phyloP scores from a whole-genome alignment of 2,113 vertebrate genomes.

The Aramus guarauna region DNA sequence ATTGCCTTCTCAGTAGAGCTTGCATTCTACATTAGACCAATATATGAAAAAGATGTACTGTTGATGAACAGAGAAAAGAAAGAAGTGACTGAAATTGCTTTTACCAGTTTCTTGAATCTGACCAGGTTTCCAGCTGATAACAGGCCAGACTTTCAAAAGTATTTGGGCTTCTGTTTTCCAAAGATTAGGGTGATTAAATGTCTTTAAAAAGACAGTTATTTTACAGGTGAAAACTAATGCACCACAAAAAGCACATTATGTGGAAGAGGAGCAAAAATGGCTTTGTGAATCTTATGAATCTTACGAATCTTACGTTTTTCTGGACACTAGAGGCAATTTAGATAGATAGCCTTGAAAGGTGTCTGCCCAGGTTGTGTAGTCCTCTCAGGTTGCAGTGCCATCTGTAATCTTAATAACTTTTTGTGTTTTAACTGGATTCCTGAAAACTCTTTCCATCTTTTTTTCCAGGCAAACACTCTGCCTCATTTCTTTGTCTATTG shows the following conservation, averaged over 20 bases:
- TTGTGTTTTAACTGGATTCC: background rate
- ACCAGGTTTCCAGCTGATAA: background rate
- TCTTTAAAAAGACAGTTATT: background rate
- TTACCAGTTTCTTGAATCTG: background rate
- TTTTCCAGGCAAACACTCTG: background rate
- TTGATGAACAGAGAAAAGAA: background rate
- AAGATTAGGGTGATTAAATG: background rate
- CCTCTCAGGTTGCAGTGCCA: background rate
- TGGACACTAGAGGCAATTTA: background rate
- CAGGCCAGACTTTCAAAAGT: background rate
- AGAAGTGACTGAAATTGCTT: background rate
- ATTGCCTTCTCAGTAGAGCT: background rate
- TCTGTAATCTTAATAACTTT: background rate
- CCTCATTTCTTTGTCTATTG: background rate
- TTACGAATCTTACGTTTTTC: background rate
- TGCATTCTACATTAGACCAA: background rate
- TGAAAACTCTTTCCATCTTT: background rate
- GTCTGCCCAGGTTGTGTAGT: background rate
- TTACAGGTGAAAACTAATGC: background rate
- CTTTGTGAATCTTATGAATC: too few relatives aligned
- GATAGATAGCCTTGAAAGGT: background rate
- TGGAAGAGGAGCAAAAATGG: background rate
- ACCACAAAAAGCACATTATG: background rate
- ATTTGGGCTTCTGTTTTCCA: background rate
- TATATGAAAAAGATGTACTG: background rate